These are phyloP conservation scores for Epizoanthus illoricatus DNA, from an alignment of 92 coral and sea anemone species.

Conservation along the genomic window DNA sequence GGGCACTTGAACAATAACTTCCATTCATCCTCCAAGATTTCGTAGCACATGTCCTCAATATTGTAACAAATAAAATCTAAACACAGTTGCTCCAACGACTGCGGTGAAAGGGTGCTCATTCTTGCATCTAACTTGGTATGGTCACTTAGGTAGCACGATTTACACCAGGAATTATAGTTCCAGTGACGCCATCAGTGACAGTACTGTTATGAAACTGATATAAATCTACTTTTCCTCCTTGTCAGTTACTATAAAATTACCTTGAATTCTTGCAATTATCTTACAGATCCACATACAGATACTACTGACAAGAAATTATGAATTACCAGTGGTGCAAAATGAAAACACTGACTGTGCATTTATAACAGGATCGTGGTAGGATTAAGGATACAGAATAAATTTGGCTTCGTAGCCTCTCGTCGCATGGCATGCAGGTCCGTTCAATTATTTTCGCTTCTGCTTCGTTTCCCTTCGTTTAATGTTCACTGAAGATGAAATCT, in stretches of 20 bases:
- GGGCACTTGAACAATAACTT: slow-evolving; percentile 60
- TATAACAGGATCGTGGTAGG: too few species aligned
- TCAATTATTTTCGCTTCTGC: slow-evolving; percentile 19
- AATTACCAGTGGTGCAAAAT: not conserved
- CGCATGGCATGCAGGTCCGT: not conserved
- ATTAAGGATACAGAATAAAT: too few species aligned
- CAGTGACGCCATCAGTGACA: not conserved
- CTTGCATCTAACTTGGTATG: slow-evolving; percentile 3
- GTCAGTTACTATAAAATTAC: not conserved
- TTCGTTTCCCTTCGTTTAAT: not conserved
- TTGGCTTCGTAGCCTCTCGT: slow-evolving; percentile 37
- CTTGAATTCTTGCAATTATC: not conserved
- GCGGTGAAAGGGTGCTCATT: slow-evolving; percentile 63
- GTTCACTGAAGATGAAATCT: not conserved
- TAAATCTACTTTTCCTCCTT: not conserved
- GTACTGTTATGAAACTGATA: not conserved
- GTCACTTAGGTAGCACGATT: not conserved
- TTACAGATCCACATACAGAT: not conserved
- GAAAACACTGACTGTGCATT: not conserved
- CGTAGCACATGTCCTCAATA: slow-evolving; percentile 57
- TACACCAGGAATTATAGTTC: not conserved
- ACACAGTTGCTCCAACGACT: slow-evolving; percentile 59
- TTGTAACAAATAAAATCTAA: slow-evolving; percentile 52
- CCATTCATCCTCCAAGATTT: slow-evolving; percentile 54
- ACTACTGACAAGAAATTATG: too few species aligned